Conservation (phyloP, 2,888 invertebrate genomes). For the Aproaerema taeniolella region DNA sequence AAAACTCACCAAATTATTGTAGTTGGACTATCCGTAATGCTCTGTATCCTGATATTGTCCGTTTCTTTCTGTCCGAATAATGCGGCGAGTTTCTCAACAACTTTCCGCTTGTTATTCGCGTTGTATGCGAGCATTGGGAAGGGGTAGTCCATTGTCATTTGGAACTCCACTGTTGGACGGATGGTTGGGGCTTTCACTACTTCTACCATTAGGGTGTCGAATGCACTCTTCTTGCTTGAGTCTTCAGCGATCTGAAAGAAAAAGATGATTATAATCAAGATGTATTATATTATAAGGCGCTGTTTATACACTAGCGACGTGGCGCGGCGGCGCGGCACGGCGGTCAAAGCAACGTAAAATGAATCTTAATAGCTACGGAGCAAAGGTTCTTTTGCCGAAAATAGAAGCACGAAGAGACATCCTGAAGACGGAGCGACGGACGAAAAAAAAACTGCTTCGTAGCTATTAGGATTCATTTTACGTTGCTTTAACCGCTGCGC, state of each 20-base stretch:
- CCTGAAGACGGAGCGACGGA: no score
- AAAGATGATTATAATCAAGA: neutral
- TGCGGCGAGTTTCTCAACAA: conserved; percentile 87
- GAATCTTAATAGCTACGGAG: no score
- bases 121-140: conserved; percentile 83
- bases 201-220: conserved; percentile 87
- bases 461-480: no score
- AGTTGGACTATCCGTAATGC: conserved; percentile 81
- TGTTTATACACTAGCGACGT: no score
- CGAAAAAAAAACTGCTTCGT: no score
- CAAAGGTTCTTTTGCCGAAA: no score
- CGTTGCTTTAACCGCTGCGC: no score
- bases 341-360: no score
- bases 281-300: no score
- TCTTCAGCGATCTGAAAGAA: conserved; percentile 81
- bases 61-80: conserved; percentile 87
- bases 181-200: conserved; percentile 81
- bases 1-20: conserved; percentile 80
- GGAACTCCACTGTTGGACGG: conserved; percentile 86
- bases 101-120: conserved; percentile 85
- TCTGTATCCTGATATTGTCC: conserved; percentile 84
- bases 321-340: no score
- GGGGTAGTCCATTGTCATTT: conserved; percentile 85
- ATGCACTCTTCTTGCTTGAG: conserved; percentile 83
- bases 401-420: no score